phyloP scores from a whole-genome alignment of 1,140 invertebrate species.

The Drosophila virilis region DNA sequence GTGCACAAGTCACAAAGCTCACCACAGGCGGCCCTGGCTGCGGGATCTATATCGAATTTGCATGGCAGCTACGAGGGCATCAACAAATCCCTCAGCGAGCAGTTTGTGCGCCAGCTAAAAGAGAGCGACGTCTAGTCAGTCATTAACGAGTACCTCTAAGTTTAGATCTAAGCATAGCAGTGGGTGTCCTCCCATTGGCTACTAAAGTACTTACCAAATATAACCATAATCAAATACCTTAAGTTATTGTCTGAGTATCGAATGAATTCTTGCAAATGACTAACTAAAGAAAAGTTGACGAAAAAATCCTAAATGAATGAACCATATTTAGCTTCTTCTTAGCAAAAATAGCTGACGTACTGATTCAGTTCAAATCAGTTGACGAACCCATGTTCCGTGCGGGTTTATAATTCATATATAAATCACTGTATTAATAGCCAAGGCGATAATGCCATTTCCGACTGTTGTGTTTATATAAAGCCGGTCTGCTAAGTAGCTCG shows the following conservation, averaged over 20 bases:
- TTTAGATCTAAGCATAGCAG: conserved; percentile 56
- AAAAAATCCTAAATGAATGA: too few species aligned
- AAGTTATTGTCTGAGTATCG: background rate
- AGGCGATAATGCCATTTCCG: too few species aligned
- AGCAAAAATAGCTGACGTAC: too few species aligned
- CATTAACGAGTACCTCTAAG: conserved; percentile 25
- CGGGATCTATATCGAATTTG: background rate
- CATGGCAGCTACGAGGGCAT: conserved; percentile 43
- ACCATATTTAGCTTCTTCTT: too few species aligned
- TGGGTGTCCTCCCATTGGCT: background rate
- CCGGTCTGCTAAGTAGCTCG: too few species aligned
- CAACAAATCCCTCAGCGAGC: conserved; percentile 79
- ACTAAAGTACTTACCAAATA: background rate
- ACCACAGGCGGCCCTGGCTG: conserved; percentile 54
- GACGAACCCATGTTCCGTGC: too few species aligned
- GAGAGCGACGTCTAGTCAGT: conserved; percentile 78
- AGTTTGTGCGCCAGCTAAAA: conserved; percentile 76
- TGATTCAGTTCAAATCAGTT: too few species aligned
- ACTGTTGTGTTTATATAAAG: too few species aligned
- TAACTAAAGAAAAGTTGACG: too few species aligned
- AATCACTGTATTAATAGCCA: too few species aligned
- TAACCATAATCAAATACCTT: background rate
- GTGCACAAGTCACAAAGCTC: conserved; percentile 77
- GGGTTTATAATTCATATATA: too few species aligned
- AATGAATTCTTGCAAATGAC: too few species aligned